Base-by-base conservation (phyloP, 1,140 invertebrate species). In the Ceratosolen fusciceps region DNA sequence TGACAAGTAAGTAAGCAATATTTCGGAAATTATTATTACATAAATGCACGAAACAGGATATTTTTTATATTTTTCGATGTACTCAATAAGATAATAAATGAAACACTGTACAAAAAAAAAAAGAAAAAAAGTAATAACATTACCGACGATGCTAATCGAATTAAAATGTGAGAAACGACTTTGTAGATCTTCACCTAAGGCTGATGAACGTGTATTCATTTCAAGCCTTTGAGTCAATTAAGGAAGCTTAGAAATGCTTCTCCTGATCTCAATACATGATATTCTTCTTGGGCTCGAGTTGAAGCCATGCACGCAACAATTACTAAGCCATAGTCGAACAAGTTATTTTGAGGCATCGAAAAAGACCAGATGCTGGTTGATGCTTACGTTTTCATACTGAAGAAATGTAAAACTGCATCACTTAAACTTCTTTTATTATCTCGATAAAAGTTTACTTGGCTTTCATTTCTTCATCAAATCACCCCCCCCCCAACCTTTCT, bases 131-230 rank as follows among this genome's bases (percentile, higher is more conserved):
- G 31, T 47, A 56, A 31, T 19, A 31, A 54, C 12, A 60, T 24
- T 24, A 47, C 21, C 24, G 4, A 4, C 19, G 39, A 31, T 56
- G 31, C 49, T 70, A 77, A 77, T 71, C 24, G 52, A 65, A 70
- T 78, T 72, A 72, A 72, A 78, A 78, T 37, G 24, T 49, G 43
- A 71, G 37, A 67, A 58, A 70, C 31, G 77, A 79, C 72, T 80
- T 80, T 80, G 78, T 80, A 80, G 78, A 74, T 80, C 72, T 80
- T 80, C 78, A 74, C 49, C 26, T 43, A 74, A 78, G 68, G 54
- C 43, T 54, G 29, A 58, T 31, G 24, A 19, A 71, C 47, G 24
- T 29, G 24, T 29, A 71, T 29, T 29, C 47, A 65, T 43, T 56
- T 9, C 52, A 73, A 79, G 70, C 77, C 47, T 52, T 74, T 74